phyloP scores from a whole-genome alignment of 2,113 vertebrate species.

The Osmerus mordax region DNA sequence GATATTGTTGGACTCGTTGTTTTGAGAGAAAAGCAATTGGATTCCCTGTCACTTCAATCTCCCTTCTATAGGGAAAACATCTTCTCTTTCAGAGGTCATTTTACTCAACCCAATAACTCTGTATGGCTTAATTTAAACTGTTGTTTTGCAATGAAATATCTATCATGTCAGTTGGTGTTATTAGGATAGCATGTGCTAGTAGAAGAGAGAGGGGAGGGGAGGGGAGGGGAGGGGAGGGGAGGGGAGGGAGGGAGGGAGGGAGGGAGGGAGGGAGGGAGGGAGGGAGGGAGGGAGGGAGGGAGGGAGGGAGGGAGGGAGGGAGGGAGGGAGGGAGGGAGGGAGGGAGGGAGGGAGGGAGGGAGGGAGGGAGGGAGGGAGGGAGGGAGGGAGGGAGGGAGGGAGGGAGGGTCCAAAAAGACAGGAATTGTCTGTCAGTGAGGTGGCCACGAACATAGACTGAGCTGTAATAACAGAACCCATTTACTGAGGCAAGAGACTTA shows the following conservation, averaged over 20 bases:
- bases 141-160: slow-evolving; percentile 42
- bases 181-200: slow-evolving; percentile 37
- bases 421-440: no score
- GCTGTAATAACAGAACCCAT: no score
- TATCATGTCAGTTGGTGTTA: slow-evolving; percentile 52
- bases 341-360: neutral
- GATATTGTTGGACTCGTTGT: slow-evolving; percentile 19
- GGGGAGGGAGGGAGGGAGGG: neutral
- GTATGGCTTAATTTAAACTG: slow-evolving; percentile 55
- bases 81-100: slow-evolving; percentile 50
- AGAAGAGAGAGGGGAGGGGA: neutral
- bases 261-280: neutral
- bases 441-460: no score
- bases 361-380: neutral
- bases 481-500: no score
- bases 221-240: no score
- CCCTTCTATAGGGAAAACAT: slow-evolving; percentile 46
- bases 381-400: neutral
- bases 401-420: no score
- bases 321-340: neutral
- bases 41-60: slow-evolving; percentile 54
- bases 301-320: neutral
- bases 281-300: neutral
- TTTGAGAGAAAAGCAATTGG: slow-evolving; percentile 48
- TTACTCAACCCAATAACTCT: slow-evolving; percentile 45